Percentiles rank a stretch among this genome's conserved stretches.
These are phyloP conservation scores for Eucera pruinosa DNA, from an alignment of 2,888 invertebrate genomes.

Conservation along the genomic window DNA sequence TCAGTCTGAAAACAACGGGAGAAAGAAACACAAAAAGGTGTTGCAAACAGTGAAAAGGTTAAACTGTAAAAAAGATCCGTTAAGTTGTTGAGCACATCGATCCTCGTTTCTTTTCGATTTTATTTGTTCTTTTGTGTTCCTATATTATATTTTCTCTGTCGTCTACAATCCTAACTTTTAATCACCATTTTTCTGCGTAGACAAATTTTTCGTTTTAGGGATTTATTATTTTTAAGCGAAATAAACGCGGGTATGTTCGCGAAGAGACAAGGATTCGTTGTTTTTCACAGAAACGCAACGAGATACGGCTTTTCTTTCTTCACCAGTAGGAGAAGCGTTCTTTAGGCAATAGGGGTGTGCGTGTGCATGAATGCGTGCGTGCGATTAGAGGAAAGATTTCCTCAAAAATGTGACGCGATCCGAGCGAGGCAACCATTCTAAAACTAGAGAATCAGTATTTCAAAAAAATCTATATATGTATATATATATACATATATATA, in stretches of 20 bases:
- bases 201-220: background rate
- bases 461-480: slow-evolving; percentile 54
- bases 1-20: slow-evolving; percentile 79
- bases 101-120: slow-evolving; percentile 39
- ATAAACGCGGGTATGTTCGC: background rate
- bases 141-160: slow-evolving; percentile 20
- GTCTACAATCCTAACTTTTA: no score
- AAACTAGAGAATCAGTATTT: slow-evolving; percentile 76
- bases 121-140: slow-evolving; percentile 55
- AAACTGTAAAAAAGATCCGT: no score
- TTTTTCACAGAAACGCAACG: background rate
- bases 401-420: slow-evolving; percentile 45
- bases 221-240: background rate
- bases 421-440: slow-evolving; percentile 73
- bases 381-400: slow-evolving; percentile 6
- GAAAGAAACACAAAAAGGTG: slow-evolving; percentile 1
- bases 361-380: slow-evolving; percentile 25
- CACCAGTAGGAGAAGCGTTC: background rate
- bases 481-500: slow-evolving; percentile 67
- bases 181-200: background rate
- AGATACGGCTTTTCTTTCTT: slow-evolving; percentile 16
- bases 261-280: background rate
- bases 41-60: no score
- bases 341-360: slow-evolving; percentile 60
- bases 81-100: slow-evolving; percentile 20